Percentiles rank a stretch among this genome's conserved stretches.
Evolutionary conservation across 2,797 vertebrate species (phyloP).

Genomic region (Furcifer pardalis): DNA sequence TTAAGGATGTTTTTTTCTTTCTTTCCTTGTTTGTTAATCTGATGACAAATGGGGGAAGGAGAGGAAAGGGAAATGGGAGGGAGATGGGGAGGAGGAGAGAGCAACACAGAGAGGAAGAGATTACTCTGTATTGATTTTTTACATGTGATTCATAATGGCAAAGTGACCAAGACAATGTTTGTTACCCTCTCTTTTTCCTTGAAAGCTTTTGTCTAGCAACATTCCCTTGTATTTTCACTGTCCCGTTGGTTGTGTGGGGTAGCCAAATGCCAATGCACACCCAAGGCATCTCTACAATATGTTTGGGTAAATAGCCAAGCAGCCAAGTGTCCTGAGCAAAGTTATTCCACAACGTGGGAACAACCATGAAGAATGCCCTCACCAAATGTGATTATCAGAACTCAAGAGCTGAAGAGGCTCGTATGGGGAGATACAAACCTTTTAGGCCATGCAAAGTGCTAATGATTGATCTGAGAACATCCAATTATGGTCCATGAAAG

Average conservation of each 20-base stretch:
- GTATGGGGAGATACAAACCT: too few relatives aligned
- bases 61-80: background rate
- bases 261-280: background rate
- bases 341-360: too few relatives aligned
- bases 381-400: too few relatives aligned
- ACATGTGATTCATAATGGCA: background rate
- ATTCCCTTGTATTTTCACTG: background rate
- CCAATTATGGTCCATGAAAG: too few relatives aligned
- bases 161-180: background rate
- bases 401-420: too few relatives aligned
- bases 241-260: background rate
- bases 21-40: conserved; percentile 29
- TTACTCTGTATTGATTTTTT: conserved; percentile 1
- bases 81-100: too few relatives aligned
- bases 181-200: background rate
- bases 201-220: conserved; percentile 2
- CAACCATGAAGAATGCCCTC: too few relatives aligned
- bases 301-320: too few relatives aligned
- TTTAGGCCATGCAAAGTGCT: too few relatives aligned
- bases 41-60: background rate
- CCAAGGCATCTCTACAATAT: background rate
- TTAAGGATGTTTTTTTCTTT: background rate
- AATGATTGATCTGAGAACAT: too few relatives aligned
- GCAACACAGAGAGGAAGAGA: background rate
- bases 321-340: too few relatives aligned